Conservation (phyloP, 1,140 invertebrate species). For the Platorchestia sp. region DNA sequence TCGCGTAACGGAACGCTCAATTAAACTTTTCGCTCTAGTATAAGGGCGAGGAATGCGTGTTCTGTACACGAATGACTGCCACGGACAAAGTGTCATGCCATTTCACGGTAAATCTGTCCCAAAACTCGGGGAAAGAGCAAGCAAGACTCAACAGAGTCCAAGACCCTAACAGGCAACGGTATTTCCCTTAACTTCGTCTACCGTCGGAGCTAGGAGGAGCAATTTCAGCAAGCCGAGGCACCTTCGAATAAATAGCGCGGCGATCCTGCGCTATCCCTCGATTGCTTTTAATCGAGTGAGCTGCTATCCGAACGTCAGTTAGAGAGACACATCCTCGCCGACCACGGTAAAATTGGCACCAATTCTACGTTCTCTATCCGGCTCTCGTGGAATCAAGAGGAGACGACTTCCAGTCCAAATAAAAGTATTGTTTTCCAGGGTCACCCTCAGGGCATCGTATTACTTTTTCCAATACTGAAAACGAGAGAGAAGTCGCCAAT, state of each 20-base stretch:
- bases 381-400: conserved; percentile 43
- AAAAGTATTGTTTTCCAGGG: conserved; percentile 51
- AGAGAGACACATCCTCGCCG: conserved; percentile 43
- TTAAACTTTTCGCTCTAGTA: neutral
- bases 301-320: conserved; percentile 43
- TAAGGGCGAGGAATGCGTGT: neutral
- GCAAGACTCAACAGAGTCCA: neutral
- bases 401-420: conserved; percentile 35
- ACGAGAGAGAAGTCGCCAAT: conserved; percentile 5
- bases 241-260: conserved; percentile 50
- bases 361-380: conserved; percentile 51
- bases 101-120: neutral
- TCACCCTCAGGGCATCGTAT: conserved; percentile 6
- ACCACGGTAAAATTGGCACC: conserved; percentile 35
- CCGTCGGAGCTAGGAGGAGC: neutral
- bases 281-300: conserved; percentile 53
- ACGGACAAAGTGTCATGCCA: neutral
- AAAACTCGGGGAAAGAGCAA: conserved; percentile 15
- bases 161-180: conserved; percentile 11
- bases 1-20: neutral
- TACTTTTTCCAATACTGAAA: conserved; percentile 53
- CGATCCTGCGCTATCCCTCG: conserved; percentile 35
- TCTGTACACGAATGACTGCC: neutral
- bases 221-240: conserved; percentile 8
- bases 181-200: conserved; percentile 15